Evolutionary conservation across 2,113 vertebrate genomes (phyloP).

Genomic region (Xiphias gladius): DNA sequence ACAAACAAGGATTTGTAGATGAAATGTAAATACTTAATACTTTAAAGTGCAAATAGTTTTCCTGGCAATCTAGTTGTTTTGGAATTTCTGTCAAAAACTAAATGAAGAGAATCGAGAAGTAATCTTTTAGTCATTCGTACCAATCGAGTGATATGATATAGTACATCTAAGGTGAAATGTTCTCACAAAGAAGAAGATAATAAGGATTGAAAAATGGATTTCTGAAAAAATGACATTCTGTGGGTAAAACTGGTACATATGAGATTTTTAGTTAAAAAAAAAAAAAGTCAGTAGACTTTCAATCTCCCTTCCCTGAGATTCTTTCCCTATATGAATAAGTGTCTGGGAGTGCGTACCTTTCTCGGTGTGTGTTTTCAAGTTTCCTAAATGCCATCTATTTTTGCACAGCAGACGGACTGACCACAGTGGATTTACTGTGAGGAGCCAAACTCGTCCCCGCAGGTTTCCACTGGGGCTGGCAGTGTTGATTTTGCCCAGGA

Average conservation of each 20-base stretch:
- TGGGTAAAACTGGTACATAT: not conserved
- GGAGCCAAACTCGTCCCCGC: constrained; percentile 63
- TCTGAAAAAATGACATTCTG: not conserved
- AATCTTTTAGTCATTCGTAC: not conserved
- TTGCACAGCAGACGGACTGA: constrained; percentile 61
- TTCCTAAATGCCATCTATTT: constrained; percentile 68
- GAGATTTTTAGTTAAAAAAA: not conserved
- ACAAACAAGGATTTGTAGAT: not conserved
- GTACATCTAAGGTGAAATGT: not conserved
- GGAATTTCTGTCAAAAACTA: not conserved
- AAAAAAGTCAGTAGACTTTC: not conserved
- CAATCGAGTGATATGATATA: not conserved
- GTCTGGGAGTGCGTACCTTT: constrained; percentile 24
- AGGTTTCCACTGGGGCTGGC: constrained; percentile 67
- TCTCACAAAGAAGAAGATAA: not conserved
- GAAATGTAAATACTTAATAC: not conserved
- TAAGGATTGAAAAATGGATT: not conserved
- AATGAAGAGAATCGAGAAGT: not conserved
- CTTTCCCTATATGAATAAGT: constrained; percentile 31
- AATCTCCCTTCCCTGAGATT: not conserved
- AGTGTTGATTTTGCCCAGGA: constrained; percentile 69
- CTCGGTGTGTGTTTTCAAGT: constrained; percentile 40
- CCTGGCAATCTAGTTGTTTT: not conserved
- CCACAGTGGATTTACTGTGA: constrained; percentile 70
- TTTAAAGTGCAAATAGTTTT: not conserved